Conservation (phyloP, 1,140 invertebrate genomes). For the Papilio machaon region DNA sequence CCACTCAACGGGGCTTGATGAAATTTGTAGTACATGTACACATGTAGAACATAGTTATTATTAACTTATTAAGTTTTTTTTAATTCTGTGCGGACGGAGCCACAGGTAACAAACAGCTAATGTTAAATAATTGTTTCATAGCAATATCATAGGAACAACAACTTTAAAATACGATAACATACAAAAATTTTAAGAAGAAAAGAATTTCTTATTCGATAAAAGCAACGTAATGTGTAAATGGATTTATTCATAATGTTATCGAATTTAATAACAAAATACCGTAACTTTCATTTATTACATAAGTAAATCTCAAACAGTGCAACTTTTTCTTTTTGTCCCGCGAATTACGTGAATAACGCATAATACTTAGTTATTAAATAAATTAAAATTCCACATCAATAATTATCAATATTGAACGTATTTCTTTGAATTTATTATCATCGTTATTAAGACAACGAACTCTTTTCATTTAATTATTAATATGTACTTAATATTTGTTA, state of each 20-base stretch:
- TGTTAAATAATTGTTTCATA: no score
- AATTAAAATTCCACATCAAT: conserved; percentile 1
- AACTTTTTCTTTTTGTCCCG: conserved; percentile 5
- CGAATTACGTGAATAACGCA: conserved; percentile 10
- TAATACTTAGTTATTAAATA: not conserved
- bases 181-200: not conserved
- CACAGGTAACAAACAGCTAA: no score
- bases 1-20: no score
- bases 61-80: no score
- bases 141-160: not conserved
- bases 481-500: not conserved
- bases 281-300: conserved; percentile 25
- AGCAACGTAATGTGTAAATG: not conserved
- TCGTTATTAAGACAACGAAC: not conserved
- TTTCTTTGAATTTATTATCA: not conserved
- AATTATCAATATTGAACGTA: not conserved
- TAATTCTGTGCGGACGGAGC: no score
- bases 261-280: not conserved
- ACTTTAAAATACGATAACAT: not conserved
- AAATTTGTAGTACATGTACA: no score
- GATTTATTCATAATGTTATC: not conserved
- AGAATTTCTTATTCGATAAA: conserved; percentile 6
- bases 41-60: no score
- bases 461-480: not conserved
- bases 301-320: conserved; percentile 15